Conservation (phyloP, 2,797 vertebrate genomes). For the Neosilurus mollespiculum region DNA sequence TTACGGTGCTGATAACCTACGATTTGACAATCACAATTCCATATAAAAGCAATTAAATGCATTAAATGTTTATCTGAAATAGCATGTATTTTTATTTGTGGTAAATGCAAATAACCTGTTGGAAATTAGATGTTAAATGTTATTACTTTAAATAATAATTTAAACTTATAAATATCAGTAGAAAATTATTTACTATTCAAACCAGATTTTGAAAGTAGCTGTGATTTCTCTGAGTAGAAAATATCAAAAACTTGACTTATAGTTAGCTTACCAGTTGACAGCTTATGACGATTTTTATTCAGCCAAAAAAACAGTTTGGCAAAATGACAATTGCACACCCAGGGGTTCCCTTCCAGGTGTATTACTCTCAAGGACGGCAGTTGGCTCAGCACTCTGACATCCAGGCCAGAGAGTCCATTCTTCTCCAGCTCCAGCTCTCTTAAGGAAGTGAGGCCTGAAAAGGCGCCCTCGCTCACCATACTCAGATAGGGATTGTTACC, state of each 20-base stretch:
- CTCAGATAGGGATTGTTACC: conserved; percentile 83
- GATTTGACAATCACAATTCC: background rate
- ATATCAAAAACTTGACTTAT: conserved; percentile 1
- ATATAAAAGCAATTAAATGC: background rate
- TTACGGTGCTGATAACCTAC: background rate
- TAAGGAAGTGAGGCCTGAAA: conserved; percentile 81
- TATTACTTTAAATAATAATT: background rate
- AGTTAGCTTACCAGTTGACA: conserved; percentile 80
- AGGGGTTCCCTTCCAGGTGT: conserved; percentile 89
- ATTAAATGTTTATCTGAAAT: background rate
- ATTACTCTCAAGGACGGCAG: conserved; percentile 81
- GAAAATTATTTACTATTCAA: background rate
- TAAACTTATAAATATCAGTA: no score
- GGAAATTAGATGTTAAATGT: background rate
- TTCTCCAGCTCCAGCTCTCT: conserved; percentile 86
- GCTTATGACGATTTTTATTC: conserved; percentile 83
- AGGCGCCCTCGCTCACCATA: conserved; percentile 80
- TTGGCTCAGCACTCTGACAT: conserved; percentile 75
- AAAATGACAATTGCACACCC: conserved; percentile 89
- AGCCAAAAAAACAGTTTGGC: conserved; percentile 90
- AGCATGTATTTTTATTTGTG: background rate
- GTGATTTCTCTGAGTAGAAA: background rate
- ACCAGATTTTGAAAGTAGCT: background rate
- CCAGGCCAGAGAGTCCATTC: conserved; percentile 80
- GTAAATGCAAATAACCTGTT: background rate